Evolutionary conservation across 2,888 invertebrate genomes (phyloP).

Genomic region (Chironomus riparius): DNA sequence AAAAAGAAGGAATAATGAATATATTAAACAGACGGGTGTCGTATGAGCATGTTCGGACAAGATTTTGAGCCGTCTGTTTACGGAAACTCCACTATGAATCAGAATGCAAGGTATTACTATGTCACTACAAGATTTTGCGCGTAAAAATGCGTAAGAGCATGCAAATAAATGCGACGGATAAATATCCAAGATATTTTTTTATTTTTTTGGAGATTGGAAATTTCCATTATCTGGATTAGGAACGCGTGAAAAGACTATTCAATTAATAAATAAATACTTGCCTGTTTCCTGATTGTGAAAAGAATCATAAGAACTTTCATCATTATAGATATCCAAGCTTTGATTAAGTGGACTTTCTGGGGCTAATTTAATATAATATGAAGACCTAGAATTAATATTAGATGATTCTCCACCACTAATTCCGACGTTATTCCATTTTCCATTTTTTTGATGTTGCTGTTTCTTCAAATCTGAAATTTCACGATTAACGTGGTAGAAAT

Average conservation of each 20-base stretch:
- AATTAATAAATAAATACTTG: constrained; percentile 28
- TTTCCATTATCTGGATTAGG: neutral
- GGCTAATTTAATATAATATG: constrained; percentile 7
- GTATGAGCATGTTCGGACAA: constrained; percentile 14
- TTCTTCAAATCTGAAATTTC: constrained; percentile 21
- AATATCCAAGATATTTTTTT: neutral
- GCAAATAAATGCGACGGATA: neutral
- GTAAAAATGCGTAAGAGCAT: neutral
- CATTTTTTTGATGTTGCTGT: constrained; percentile 6
- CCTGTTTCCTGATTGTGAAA: constrained; percentile 33
- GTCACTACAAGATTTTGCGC: no score
- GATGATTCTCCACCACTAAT: constrained; percentile 18
- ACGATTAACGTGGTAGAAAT: constrained; percentile 9
- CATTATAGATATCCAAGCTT: constrained; percentile 30
- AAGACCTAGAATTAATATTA: neutral
- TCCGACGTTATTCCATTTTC: constrained; percentile 21
- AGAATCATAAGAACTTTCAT: constrained; percentile 32
- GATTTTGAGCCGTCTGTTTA: neutral
- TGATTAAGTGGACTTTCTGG: constrained; percentile 10
- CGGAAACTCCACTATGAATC: neutral
- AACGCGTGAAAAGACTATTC: neutral
- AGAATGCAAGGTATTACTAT: neutral
- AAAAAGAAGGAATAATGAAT: neutral
- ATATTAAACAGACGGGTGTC: neutral
- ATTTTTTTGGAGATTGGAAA: neutral